Evolutionary conservation across 2,888 invertebrate genomes (phyloP).

Genomic region (Drosophila fungiperda): DNA sequence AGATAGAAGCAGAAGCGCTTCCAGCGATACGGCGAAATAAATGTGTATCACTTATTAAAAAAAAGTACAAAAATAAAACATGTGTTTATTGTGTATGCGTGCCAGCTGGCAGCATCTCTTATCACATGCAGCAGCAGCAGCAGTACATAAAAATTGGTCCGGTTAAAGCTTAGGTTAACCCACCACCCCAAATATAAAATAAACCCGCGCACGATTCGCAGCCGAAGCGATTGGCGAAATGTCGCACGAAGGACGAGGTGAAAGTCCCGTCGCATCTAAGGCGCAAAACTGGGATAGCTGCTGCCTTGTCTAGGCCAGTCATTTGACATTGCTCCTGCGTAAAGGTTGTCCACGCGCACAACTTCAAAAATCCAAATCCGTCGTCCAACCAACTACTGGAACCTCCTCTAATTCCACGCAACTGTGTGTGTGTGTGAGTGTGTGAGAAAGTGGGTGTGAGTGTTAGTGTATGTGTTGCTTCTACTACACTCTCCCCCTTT

Average conservation of each 20-base stretch:
- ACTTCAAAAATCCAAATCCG: conserved; percentile 33
- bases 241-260: conserved; percentile 47
- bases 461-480: conserved; percentile 36
- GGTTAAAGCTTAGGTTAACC: conserved; percentile 69
- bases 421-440: conserved; percentile 20
- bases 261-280: conserved; percentile 75
- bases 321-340: conserved; percentile 83
- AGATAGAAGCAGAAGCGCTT: conserved; percentile 13
- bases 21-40: conserved; percentile 18
- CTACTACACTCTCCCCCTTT: conserved; percentile 52
- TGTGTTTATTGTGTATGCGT: conserved; percentile 16
- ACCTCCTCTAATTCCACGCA: conserved; percentile 31
- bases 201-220: conserved; percentile 44
- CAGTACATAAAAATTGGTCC: conserved; percentile 64
- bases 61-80: conserved; percentile 39
- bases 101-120: conserved; percentile 51
- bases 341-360: conserved; percentile 82
- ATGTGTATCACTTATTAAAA: conserved; percentile 11
- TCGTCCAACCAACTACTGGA: conserved; percentile 36
- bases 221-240: conserved; percentile 54
- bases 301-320: conserved; percentile 68
- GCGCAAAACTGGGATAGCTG: conserved; percentile 76
- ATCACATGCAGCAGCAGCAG: conserved; percentile 28
- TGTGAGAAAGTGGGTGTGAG: conserved; percentile 13
- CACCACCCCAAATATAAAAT: conserved; percentile 30